These are phyloP conservation scores for Papilio glaucus DNA, from an alignment of 1,140 invertebrate species.

Conservation along the genomic window DNA sequence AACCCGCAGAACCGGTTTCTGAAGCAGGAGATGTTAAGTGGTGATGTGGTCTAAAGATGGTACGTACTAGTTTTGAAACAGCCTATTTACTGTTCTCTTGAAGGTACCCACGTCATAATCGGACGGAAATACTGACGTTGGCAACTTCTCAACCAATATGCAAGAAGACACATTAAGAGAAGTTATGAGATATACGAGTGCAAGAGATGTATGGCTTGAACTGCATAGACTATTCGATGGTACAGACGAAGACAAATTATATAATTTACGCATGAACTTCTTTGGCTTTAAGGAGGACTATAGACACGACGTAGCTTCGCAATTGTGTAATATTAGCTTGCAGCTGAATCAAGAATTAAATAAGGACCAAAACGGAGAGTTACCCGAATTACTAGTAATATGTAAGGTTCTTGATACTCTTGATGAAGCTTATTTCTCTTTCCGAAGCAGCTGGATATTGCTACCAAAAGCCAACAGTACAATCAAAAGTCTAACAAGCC, in stretches of 20 bases:
- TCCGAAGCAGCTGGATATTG: slow-evolving; percentile 45
- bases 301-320: slow-evolving; percentile 38
- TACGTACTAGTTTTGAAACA: too few relatives aligned
- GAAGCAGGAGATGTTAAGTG: too few relatives aligned
- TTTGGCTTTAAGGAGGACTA: slow-evolving; percentile 39
- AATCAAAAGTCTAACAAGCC: slow-evolving; percentile 41
- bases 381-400: background rate
- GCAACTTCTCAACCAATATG: too few relatives aligned
- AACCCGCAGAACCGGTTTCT: too few relatives aligned
- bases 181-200: background rate
- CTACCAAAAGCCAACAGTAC: slow-evolving; percentile 30
- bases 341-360: too few relatives aligned
- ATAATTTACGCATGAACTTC: slow-evolving; percentile 47
- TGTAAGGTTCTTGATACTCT: background rate
- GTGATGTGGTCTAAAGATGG: too few relatives aligned
- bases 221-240: slow-evolving; percentile 38
- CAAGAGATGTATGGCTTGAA: background rate
- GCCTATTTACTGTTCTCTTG: too few relatives aligned
- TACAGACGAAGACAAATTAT: slow-evolving; percentile 42
- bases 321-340: slow-evolving; percentile 41
- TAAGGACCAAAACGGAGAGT: background rate
- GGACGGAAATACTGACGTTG: too few relatives aligned
- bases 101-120: too few relatives aligned
- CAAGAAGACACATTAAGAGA: too few relatives aligned
- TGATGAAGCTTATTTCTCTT: slow-evolving; percentile 28